Conservation (phyloP, 2,888 invertebrate genomes). For the Julus scandinavius region DNA sequence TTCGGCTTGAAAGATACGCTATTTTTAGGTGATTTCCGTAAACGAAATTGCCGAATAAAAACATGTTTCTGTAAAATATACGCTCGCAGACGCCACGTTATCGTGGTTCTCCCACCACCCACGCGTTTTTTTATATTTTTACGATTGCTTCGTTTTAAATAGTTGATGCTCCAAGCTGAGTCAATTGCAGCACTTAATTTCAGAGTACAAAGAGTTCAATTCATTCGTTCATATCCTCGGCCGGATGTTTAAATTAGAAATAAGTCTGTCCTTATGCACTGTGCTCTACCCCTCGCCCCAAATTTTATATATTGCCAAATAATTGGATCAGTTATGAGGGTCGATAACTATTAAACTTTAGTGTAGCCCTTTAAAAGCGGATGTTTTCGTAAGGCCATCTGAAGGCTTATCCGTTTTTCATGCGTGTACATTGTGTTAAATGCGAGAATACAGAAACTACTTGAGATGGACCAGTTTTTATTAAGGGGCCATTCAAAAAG, state of each 20-base stretch:
- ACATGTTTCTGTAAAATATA: background rate
- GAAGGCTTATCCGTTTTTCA: background rate
- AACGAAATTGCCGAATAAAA: background rate
- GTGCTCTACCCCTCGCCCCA: background rate
- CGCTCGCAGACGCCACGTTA: background rate
- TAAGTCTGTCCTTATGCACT: slow-evolving; percentile 21
- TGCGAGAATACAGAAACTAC: too few species aligned
- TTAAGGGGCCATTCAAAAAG: too few species aligned
- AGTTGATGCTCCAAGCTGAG: slow-evolving; percentile 15
- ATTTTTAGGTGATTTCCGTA: slow-evolving; percentile 7
- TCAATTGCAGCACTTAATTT: slow-evolving; percentile 1
- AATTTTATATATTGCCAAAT: background rate
- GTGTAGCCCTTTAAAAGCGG: background rate
- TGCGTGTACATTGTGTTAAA: background rate
- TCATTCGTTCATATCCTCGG: background rate
- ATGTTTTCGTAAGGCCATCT: background rate
- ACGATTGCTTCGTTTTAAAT: background rate
- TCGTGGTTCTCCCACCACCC: background rate
- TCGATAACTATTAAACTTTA: background rate
- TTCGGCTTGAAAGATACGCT: background rate
- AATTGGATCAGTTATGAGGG: background rate
- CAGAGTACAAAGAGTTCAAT: background rate
- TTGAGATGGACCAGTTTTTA: too few species aligned
- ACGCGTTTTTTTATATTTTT: background rate
- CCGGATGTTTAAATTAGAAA: background rate